A percentile compares a stretch with the other conserved stretches of the same genome.
Evolutionary conservation across 2,797 vertebrate species (phyloP).

Genomic region (Takifugu rubripes): DNA sequence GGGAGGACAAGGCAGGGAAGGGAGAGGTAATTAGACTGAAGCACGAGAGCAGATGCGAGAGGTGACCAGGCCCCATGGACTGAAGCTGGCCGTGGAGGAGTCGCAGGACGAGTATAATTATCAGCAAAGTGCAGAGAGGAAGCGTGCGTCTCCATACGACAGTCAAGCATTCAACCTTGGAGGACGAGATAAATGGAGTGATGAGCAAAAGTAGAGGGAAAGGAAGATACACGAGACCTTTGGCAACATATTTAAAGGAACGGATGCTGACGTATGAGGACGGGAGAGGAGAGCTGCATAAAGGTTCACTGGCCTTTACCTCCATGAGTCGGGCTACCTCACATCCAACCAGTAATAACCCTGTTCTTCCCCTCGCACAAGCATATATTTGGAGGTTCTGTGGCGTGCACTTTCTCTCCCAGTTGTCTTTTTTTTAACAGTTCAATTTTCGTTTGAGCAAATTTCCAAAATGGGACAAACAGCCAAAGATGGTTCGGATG

Average conservation of each 20-base stretch:
- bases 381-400: conserved; percentile 1
- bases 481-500: too few relatives aligned
- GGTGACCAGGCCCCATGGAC: conserved; percentile 22
- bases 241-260: conserved; percentile 5
- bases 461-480: too few relatives aligned
- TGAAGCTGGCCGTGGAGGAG: conserved; percentile 9
- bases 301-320: neutral
- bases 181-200: conserved; percentile 18
- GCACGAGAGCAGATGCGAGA: conserved; percentile 20
- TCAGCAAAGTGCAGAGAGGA: conserved; percentile 23
- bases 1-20: conserved; percentile 18
- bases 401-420: neutral
- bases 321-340: conserved; percentile 1
- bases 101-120: conserved; percentile 7
- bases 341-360: too few relatives aligned
- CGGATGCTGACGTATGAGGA: conserved; percentile 19
- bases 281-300: conserved; percentile 3
- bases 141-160: conserved; percentile 11
- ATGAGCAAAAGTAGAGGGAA: conserved; percentile 1
- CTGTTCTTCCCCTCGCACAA: too few relatives aligned
- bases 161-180: conserved; percentile 19
- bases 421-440: neutral
- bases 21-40: conserved; percentile 18
- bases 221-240: conserved; percentile 8
- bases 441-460: neutral